Base-by-base conservation (phyloP, 2,797 vertebrate species). In the Spatula clypeata region DNA sequence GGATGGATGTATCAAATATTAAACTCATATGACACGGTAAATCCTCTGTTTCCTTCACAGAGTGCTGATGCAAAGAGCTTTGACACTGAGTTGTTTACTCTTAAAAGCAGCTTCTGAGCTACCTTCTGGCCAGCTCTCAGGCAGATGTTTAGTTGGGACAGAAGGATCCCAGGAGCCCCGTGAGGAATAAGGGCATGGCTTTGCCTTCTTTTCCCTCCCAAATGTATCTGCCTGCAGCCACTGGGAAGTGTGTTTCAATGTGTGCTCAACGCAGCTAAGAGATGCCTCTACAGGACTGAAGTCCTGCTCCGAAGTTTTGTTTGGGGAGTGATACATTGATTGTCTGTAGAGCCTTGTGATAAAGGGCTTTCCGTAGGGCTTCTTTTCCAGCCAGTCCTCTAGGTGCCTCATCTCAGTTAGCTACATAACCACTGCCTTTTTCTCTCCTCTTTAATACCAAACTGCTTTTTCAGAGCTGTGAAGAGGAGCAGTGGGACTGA, bases 1-100 rank as follows among this genome's bases (percentile, higher is more conserved):
- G 85, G 70, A 93, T 89, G 84, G 65, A 85, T 90, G 51, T 94
- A 97, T 97, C 97, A 96, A 97, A 94, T 97, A 97, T 95, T 96
- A 95, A 96, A 96, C 83, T 93, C 77, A 7, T 74, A 88, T 40
- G 85, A 94, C 88, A 94, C 80, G 86, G 90, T 95, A 94, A 87
- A 83, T 94, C 79, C 92, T 90, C 69, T 13, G 47, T 95, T 96
- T 97, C 93, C 86, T 95, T 94, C 83, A 67, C 57, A 93, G 94
- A 96, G 65, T 96, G 94, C 91, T 97, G 96, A 97, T 95, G 86
- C 93, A 74, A 80, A 94, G 79, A 94, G 93, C 90, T 93, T 86
- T 97, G 96, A 96, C 93, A 95, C 81, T 6, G 83, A 93, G 84
- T 94, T 93, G 90, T 97, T 97, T 93, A 84, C 90, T 95, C 90